Evolutionary conservation across 2,113 vertebrate species (phyloP), one percentile per base, ranked within the genome.

Genomic region (Ptychochromis oligacanthus): DNA sequence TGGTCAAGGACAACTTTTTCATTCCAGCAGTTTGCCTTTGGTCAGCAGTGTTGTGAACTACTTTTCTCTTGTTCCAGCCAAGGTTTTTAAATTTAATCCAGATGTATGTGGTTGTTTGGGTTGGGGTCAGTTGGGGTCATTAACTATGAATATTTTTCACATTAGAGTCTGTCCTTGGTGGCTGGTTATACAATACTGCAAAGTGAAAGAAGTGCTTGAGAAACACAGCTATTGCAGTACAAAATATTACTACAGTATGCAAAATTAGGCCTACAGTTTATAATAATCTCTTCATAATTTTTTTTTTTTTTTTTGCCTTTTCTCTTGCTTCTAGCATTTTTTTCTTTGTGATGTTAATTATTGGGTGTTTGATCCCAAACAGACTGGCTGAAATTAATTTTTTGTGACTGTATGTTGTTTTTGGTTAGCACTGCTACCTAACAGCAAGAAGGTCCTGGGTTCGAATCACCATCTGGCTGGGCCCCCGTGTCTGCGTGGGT

Each of bases 41-140:
- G 75, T 89, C 84, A 87, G 85, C 82, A 83, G 1, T 54, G 75
- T 87, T 90, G 82, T 40, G 0, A 61, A 57, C 55, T 60, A 54
- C 56, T 1, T 40, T 34, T 52, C 8, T 0, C 5, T 74, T 72
- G 56, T 40, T 74, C 18, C 26, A 72, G 55, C 58, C 84, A 80
- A 87, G 77, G 70, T 74, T 67, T 85, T 62, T 6, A 64, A 86
- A 74, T 81, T 22, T 1, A 86, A 79, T 59, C 56, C 22, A 40
- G 22, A 12, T 4, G 20, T 34, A 11, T 80, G 24, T 26, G 6
- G 43, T 28, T 13, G 65, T 0, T 72, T 24, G 65, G 43, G 43
- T 31, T 52, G 26, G 52, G 61, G 34, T 28, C 24, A 79, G 52
- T 18, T 24, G 26, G 49, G 57, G 56, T 87, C 80, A 75, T 12